Percentiles rank a stretch among this genome's conserved stretches.
These are phyloP conservation scores for Cremastinae sp. DNA, from an alignment of 2,888 invertebrate genomes.

Conservation along the genomic window DNA sequence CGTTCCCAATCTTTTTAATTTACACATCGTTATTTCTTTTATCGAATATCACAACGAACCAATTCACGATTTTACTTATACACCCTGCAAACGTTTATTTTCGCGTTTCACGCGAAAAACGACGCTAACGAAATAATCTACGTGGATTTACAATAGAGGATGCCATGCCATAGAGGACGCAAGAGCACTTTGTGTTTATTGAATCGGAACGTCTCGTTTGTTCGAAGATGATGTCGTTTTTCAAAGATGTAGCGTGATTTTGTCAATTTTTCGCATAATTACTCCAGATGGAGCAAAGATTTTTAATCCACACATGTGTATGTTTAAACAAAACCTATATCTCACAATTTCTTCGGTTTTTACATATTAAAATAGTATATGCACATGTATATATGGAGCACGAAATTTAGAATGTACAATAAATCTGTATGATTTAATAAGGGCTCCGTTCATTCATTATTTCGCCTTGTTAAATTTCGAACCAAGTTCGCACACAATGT, in stretches of 20 bases:
- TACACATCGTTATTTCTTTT: not conserved
- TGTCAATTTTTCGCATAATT: not conserved
- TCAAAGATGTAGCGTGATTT: conserved; percentile 17
- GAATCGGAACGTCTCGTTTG: conserved; percentile 59
- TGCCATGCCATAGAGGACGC: conserved; percentile 40
- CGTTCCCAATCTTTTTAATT: not conserved
- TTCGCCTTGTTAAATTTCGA: conserved; percentile 10
- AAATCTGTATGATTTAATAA: conserved; percentile 27
- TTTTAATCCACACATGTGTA: conserved; percentile 14
- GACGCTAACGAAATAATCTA: conserved; percentile 34
- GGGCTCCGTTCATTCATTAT: conserved; percentile 12
- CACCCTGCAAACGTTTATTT: conserved; percentile 20
- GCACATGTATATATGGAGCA: conserved; percentile 53
- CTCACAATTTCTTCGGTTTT: not conserved
- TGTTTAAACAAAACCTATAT: not conserved
- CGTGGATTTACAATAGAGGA: conserved; percentile 35
- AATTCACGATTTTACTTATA: conserved; percentile 29
- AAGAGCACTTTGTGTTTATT: conserved; percentile 58
- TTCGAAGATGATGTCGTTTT: conserved; percentile 37
- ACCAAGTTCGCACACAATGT: conserved; percentile 46
- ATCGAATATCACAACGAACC: conserved; percentile 49
- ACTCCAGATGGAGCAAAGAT: conserved; percentile 10
- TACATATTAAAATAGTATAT: conserved; percentile 11
- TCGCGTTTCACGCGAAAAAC: conserved; percentile 50
- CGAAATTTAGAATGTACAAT: conserved; percentile 56